Evolutionary conservation across 2,888 invertebrate species (phyloP), one percentile per base, ranked within the genome.

Genomic region (Drymonia ruficornis): DNA sequence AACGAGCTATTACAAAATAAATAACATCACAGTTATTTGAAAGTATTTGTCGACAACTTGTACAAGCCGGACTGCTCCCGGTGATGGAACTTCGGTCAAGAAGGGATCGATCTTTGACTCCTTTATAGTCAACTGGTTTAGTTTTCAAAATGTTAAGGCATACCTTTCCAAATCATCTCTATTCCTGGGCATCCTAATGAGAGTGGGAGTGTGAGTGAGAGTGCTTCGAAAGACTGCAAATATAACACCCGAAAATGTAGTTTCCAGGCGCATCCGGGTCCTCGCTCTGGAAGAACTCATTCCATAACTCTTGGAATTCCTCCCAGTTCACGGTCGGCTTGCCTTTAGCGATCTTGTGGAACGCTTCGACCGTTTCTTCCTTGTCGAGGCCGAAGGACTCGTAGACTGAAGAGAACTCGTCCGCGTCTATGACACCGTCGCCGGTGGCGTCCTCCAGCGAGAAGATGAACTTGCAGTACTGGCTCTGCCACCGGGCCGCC

Each of bases 401-500:
- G 83, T 96, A 96, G 19, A 97, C 97, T 36, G 96, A 94, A 4
- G 96, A 95, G 84, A 97, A 98, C 82, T 98, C 98, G 16, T 95
- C 94, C 54, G 95, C 95, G 81, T 98, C 98, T 72, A 98, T 97
- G 0, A 76, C 71, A 0, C 87, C 89, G 76, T 98, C 98, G 55
- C 96, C 96, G 73, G 97, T 96, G 48, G 97, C 96, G 77, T 98
- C 98, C 84, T 97, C 96, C 56, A 97, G 90, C 71, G 96, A 95
- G 83, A 98, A 98, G 94, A 97, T 97, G 84, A 97, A 96, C 79
- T 96, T 95, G 95, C 96, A 95, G 87, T 97, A 98, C 52, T 95
- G 94, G 70, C 94, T 95, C 83, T 97, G 97, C 97, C 97, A 98
- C 58, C 96, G 96, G 58, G 96, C 93, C 34, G 96, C 95, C 47